phyloP scores from a whole-genome alignment of 1,140 invertebrate species.

The Brachionus sp. region DNA sequence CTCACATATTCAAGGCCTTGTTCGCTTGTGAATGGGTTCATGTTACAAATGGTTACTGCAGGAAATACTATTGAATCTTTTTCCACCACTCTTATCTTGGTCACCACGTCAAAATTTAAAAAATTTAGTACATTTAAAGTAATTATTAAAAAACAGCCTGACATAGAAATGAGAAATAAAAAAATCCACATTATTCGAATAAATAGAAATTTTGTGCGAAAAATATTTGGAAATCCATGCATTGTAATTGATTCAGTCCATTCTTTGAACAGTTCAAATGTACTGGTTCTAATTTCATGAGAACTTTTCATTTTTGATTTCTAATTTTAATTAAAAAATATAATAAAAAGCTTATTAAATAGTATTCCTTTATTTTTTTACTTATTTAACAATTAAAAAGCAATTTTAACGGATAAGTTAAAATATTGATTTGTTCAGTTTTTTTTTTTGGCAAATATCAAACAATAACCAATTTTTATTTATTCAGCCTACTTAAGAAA shows the following conservation, averaged over 20 bases:
- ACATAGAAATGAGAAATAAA: not conserved
- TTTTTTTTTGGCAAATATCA: too few species aligned
- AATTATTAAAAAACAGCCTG: not conserved
- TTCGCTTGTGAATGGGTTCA: not conserved
- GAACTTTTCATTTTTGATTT: not conserved
- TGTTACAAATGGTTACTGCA: slow-evolving; percentile 20
- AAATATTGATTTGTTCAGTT: too few species aligned
- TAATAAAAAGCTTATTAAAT: not conserved
- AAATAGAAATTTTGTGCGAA: not conserved
- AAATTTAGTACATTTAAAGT: not conserved
- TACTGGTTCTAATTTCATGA: not conserved
- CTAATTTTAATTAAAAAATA: not conserved
- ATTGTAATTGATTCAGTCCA: slow-evolving; percentile 13
- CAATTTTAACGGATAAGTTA: not conserved
- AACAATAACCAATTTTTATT: too few species aligned
- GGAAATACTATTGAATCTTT: not conserved
- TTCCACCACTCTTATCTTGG: slow-evolving; percentile 12
- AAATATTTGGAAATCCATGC: slow-evolving; percentile 26
- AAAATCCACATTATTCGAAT: slow-evolving; percentile 12
- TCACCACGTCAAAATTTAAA: slow-evolving; percentile 1
- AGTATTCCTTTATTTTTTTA: not conserved
- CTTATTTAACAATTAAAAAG: not conserved
- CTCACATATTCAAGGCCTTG: not conserved
- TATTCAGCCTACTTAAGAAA: too few species aligned
- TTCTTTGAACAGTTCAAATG: not conserved